These are phyloP conservation scores for Epicauta chinensis DNA, from an alignment of 1,140 invertebrate genomes.

Conservation along the genomic window DNA sequence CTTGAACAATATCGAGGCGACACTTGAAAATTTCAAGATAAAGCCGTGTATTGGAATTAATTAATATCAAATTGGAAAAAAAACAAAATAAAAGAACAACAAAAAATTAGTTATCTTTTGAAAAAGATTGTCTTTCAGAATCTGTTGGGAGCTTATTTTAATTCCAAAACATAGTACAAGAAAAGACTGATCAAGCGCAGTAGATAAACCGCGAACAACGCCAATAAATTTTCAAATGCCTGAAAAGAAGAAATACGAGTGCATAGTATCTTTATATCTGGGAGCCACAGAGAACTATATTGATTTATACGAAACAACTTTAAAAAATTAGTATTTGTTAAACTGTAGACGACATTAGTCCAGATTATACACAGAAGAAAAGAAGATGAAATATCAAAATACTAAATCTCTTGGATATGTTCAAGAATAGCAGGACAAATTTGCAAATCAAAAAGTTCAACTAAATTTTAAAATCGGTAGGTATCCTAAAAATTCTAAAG, in stretches of 20 bases:
- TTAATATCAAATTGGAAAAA: too few species aligned
- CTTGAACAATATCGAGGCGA: background rate
- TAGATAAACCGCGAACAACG: slow-evolving; percentile 19
- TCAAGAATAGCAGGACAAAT: too few species aligned
- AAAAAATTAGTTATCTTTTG: too few species aligned
- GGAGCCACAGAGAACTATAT: slow-evolving; percentile 7
- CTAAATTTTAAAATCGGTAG: too few species aligned
- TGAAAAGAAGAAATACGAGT: slow-evolving; percentile 26
- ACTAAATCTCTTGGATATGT: too few species aligned
- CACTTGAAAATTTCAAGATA: background rate
- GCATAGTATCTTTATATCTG: slow-evolving; percentile 23
- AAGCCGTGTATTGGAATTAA: background rate
- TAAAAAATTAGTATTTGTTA: slow-evolving; percentile 7
- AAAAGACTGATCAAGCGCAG: slow-evolving; percentile 11
- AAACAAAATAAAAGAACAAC: too few species aligned
- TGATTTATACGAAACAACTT: slow-evolving; percentile 17
- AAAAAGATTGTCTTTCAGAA: too few species aligned
- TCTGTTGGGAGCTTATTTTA: slow-evolving; percentile 1
- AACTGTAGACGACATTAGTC: background rate
- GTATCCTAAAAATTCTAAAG: too few species aligned
- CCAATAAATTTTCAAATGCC: slow-evolving; percentile 22
- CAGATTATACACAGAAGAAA: too few species aligned
- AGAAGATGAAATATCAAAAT: too few species aligned
- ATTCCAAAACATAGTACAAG: slow-evolving; percentile 5
- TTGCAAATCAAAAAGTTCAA: too few species aligned